A percentile compares a stretch with the other conserved stretches of the same genome.
Evolutionary conservation across 2,113 vertebrate species (phyloP).

Genomic region (Campylomormyrus tamandua): DNA sequence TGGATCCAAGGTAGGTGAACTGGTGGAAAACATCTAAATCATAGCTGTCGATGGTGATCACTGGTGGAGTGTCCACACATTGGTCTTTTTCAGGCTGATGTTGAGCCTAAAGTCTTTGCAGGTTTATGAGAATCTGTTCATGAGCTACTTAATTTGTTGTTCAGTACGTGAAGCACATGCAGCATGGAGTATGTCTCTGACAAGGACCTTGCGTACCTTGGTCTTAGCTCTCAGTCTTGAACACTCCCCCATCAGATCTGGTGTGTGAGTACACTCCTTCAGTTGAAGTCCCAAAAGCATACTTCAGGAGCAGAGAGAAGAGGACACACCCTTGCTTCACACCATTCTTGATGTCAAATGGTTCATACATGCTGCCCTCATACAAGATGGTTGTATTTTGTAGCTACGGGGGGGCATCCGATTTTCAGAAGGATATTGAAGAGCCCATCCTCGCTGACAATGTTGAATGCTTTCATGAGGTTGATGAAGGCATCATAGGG

Average conservation of each 20-base stretch:
- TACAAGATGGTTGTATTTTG: background rate
- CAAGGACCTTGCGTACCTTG: background rate
- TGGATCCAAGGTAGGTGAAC: background rate
- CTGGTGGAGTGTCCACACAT: background rate
- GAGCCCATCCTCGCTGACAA: background rate
- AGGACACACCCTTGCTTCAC: slow-evolving; percentile 19
- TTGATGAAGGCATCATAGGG: slow-evolving; percentile 14
- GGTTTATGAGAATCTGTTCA: background rate
- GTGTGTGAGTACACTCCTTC: background rate
- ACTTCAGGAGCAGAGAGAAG: background rate
- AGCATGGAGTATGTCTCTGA: background rate
- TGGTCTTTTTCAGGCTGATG: background rate
- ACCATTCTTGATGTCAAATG: background rate
- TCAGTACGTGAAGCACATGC: background rate
- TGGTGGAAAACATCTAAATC: background rate
- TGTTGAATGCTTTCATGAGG: slow-evolving; percentile 12
- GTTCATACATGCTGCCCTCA: background rate
- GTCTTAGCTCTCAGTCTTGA: background rate
- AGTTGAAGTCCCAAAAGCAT: background rate
- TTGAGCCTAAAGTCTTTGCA: background rate
- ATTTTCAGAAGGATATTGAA: background rate
- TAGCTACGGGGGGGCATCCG: background rate
- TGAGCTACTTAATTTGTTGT: background rate
- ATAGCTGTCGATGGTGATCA: background rate
- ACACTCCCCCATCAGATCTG: background rate